Base-by-base conservation (phyloP, 2,113 vertebrate species). In the Albula glossodonta region DNA sequence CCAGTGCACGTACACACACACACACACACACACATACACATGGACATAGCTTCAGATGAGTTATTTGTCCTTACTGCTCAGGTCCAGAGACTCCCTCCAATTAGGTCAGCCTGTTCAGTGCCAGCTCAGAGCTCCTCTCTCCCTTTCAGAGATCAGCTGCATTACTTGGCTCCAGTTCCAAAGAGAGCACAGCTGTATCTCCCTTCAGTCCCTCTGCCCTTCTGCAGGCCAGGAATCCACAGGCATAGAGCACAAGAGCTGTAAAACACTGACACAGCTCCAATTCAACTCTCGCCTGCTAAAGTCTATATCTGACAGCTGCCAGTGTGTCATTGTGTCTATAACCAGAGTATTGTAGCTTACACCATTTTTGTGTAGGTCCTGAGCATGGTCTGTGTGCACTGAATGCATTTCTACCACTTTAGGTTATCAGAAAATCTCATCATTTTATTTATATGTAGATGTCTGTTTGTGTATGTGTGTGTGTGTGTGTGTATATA, bases 1-100 rank as follows among this genome's bases (percentile, higher is more conserved):
- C 51, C 86, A 51, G 81, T 51, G 77, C 84, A n/a, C 48, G 7
- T 17, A 41, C 51, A 52, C 80, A 13, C 81, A 82, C n/a, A 56
- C 51, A 82, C 51, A 52, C n/a, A 82, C 19, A 74, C 66, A 85
- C 19, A 56, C 17, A 22, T 70, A 48, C 17, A 49, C 78, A 80
- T n/a, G 13, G 50, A 81, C 17, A 17, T 53, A 80, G 31, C 31
- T 41, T 41, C 31, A 41, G 31, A 41, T 41, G 66, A 56, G 53
- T 12, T 7, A 6, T 56, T 70, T 70, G 15, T 70, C 15, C 66
- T 70, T 19, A 22, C 8, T 2, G 66, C 66, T n/a, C 17, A 19
- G 15, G 17, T n/a, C 66, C 15, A 12, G 5, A n/a, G 66, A 17
- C 66, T 41, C 13, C 66, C 22, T 17, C 15, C 66, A 70, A 19